Percentiles rank a stretch among this genome's conserved stretches.
These are phyloP conservation scores for Hipposideros armiger DNA, from an alignment of 2,113 vertebrate species.

Conservation along the genomic window DNA sequence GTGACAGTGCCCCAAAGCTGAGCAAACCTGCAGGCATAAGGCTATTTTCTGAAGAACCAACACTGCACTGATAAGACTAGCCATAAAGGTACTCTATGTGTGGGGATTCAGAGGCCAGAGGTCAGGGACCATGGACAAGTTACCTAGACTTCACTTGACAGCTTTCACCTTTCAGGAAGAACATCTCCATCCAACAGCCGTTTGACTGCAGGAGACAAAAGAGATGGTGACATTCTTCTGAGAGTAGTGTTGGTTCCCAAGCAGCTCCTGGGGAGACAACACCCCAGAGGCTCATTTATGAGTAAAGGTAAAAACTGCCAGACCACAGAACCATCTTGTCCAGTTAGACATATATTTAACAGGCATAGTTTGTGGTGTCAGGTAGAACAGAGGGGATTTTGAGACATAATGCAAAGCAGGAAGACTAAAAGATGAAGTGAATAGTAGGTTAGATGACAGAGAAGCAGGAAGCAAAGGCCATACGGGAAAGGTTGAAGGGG, in stretches of 20 bases:
- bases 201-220: neutral
- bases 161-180: neutral
- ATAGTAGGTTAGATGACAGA: neutral
- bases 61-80: neutral
- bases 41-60: conserved; percentile 38
- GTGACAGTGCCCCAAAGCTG: neutral
- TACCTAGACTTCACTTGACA: neutral
- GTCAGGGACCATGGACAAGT: neutral
- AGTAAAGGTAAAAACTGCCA: conserved; percentile 41
- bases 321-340: conserved; percentile 57
- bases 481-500: neutral
- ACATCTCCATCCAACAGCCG: neutral
- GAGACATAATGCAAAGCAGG: conserved; percentile 33
- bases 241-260: neutral
- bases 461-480: neutral
- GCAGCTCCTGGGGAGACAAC: neutral
- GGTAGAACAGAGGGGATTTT: conserved; percentile 44
- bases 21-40: neutral
- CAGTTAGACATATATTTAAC: conserved; percentile 53
- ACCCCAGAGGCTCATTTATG: neutral
- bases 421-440: conserved; percentile 31
- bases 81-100: neutral
- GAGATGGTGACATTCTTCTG: neutral
- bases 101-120: neutral
- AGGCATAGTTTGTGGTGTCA: conserved; percentile 58